phyloP scores from a whole-genome alignment of 2,797 vertebrate species.

The Oreochromis mossambicus region DNA sequence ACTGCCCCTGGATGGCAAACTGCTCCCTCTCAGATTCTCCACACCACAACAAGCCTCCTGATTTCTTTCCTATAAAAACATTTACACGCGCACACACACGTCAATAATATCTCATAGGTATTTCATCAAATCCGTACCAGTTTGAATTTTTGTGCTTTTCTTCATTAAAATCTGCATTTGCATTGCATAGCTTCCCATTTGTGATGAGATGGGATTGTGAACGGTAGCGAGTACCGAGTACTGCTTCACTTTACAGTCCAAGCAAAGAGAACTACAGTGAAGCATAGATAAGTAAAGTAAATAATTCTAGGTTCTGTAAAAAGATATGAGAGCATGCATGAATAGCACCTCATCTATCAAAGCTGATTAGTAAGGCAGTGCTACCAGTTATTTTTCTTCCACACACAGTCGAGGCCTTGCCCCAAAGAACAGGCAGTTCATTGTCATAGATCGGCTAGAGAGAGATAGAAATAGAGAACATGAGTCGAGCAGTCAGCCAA shows the following conservation, averaged over 20 bases:
- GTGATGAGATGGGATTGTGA: background rate
- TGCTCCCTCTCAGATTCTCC: background rate
- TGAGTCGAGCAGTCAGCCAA: background rate
- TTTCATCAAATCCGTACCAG: background rate
- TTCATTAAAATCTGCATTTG: background rate
- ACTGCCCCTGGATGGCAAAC: background rate
- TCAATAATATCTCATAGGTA: background rate
- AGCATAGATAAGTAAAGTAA: slow-evolving; percentile 37
- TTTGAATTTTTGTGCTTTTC: background rate
- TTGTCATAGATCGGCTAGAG: background rate
- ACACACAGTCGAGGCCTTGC: background rate
- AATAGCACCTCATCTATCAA: background rate
- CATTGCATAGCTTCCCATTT: background rate
- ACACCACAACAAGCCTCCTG: background rate
- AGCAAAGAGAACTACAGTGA: slow-evolving; percentile 8
- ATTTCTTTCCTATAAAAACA: background rate
- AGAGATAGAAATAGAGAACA: background rate
- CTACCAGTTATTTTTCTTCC: background rate
- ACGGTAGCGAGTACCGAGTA: background rate
- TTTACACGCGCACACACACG: rapidly evolving
- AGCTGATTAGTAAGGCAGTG: background rate
- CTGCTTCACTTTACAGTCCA: slow-evolving; percentile 2
- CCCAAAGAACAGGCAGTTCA: slow-evolving; percentile 10
- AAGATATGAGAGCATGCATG: background rate
- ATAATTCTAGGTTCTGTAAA: slow-evolving; percentile 34